Conservation (phyloP, 2,113 vertebrate genomes). For the Pseudopipra pipra region DNA sequence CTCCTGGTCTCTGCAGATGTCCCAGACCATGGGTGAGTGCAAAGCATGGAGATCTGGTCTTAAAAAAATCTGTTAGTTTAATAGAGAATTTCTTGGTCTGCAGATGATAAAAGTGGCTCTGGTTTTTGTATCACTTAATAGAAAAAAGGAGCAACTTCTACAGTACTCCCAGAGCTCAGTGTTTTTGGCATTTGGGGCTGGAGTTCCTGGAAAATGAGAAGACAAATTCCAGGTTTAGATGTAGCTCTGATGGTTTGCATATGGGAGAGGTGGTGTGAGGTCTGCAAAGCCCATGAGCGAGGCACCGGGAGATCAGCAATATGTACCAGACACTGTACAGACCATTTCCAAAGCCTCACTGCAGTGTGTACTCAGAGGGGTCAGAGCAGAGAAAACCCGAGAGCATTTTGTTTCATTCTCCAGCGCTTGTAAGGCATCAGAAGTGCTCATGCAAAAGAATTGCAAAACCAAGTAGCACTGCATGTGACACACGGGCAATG, state of each 20-base stretch:
- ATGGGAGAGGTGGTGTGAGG: background rate
- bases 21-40: background rate
- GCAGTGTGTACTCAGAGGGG: background rate
- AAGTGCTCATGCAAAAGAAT: background rate
- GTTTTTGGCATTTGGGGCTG: background rate
- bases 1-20: background rate
- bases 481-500: fast-evolving
- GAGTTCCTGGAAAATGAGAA: background rate
- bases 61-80: background rate
- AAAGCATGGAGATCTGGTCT: background rate
- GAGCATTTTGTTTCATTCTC: background rate
- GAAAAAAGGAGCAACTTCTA: background rate
- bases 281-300: fast-evolving
- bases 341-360: background rate
- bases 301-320: background rate
- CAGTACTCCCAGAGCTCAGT: background rate
- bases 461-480: background rate
- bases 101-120: background rate
- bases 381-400: background rate
- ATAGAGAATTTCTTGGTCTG: background rate
- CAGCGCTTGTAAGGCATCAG: fast-evolving
- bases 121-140: background rate
- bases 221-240: background rate
- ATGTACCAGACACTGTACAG: fast-evolving
- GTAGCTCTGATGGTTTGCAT: background rate